Evolutionary conservation across 2,797 vertebrate genomes (phyloP).

Genomic region (Malurus leucopterus): DNA sequence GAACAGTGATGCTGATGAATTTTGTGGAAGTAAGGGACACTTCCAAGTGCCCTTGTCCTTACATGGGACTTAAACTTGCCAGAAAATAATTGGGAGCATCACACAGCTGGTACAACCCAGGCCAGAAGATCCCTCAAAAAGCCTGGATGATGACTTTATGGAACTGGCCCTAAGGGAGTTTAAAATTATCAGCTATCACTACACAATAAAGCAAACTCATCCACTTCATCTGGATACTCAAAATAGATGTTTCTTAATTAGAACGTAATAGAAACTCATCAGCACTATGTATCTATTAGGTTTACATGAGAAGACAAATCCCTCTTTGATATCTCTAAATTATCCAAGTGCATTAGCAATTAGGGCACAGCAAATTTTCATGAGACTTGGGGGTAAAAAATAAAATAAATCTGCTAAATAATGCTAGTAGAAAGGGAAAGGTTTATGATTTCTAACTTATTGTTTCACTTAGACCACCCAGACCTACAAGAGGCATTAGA

Average conservation of each 20-base stretch:
- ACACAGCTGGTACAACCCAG: neutral
- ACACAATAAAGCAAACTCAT: neutral
- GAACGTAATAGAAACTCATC: neutral
- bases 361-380: neutral
- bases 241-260: slow-evolving; percentile 22
- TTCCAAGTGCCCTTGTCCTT: too few relatives aligned
- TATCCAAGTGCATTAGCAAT: neutral
- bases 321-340: neutral
- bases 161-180: neutral
- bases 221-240: neutral
- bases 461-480: neutral
- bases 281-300: neutral
- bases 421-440: neutral
- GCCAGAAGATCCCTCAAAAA: neutral
- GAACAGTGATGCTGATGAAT: rapidly evolving
- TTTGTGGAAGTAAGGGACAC: neutral
- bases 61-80: neutral
- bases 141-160: neutral
- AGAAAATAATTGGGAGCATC: neutral
- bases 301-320: neutral
- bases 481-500: neutral
- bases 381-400: neutral
- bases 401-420: neutral
- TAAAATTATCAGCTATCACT: neutral
- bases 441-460: neutral